Conservation (phyloP, 2,113 vertebrate species). For the Sphyrna mokarran region DNA sequence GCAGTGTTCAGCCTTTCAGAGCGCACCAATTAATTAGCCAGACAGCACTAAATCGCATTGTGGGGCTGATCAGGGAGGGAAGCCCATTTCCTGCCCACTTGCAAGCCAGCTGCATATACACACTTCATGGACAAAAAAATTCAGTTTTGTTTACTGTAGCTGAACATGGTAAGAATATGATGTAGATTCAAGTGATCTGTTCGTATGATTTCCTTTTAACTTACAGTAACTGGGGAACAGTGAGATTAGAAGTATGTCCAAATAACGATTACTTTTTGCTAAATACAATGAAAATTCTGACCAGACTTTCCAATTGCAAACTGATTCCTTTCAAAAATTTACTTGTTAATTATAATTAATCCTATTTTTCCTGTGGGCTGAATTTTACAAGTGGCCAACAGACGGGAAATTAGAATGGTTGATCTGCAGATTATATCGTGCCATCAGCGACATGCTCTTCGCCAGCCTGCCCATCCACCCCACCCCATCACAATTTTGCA, state of each 20-base stretch:
- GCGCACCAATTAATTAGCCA: too few species aligned
- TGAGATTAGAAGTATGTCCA: not conserved
- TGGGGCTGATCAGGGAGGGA: too few species aligned
- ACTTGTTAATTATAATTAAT: not conserved
- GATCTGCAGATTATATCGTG: too few species aligned
- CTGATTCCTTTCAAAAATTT: not conserved
- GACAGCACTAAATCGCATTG: too few species aligned
- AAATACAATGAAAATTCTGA: not conserved
- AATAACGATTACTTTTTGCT: not conserved
- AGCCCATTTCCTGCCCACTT: too few species aligned
- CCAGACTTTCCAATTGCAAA: not conserved
- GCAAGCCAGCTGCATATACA: too few species aligned
- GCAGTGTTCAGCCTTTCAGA: too few species aligned
- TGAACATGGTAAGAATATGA: not conserved
- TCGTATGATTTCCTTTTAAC: not conserved
- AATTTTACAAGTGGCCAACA: not conserved
- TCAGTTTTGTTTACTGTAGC: not conserved
- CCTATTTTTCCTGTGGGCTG: not conserved
- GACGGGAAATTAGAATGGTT: too few species aligned
- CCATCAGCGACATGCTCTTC: too few species aligned
- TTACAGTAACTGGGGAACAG: not conserved
- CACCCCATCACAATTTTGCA: too few species aligned
- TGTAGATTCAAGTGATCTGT: not conserved
- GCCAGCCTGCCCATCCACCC: too few species aligned
- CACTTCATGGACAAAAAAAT: too few species aligned